Evolutionary conservation across 2,888 invertebrate species (phyloP), one percentile per base, ranked within the genome.

Genomic region (Rutpela maculata): DNA sequence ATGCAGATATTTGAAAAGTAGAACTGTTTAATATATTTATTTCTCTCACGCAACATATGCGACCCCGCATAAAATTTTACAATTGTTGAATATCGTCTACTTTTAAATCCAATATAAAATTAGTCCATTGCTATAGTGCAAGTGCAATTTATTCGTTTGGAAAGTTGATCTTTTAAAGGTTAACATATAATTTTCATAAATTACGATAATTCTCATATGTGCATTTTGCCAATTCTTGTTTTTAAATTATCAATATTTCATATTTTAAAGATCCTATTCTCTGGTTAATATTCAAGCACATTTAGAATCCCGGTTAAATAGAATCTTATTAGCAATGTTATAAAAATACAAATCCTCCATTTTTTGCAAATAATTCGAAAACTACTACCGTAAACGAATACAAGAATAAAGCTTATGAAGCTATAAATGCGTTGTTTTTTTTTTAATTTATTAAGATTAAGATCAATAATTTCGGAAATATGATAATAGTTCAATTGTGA

Each of bases 91-190:
- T 50, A 50, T 50, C n/a, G 50, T 15, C 6, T 50, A n/a, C 50
- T 50, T 50, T 15, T 50, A 50, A 50, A 50, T 50, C 15, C 50
- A 6, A 50, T 50, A 50, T 50, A 50, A 50, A 50, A 50, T 50
- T 50, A 50, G 50, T 50, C 50, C 50, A 50, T n/a, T 50, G 50
- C 50, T 50, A 17, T 12, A 17, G 50, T 50, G 50, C 50, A 50
- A 50, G n/a, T 50, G 50, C 5, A 50, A n/a, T 50, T 50, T 50
- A 50, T 50, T 50, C 50, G n/a, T 50, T 50, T 50, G n/a, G 50
- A 50, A 50, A 50, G 50, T 50, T 50, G 50, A 2, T 50, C 50
- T 50, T n/a, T n/a, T 50, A 50, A 50, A n/a, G 50, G 15, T 50
- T n/a, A 15, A n/a, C 5, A 50, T 50, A 15, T 50, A n/a, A 12